Evolutionary conservation across 2,113 vertebrate genomes (phyloP).

Genomic region (Chauna torquata): DNA sequence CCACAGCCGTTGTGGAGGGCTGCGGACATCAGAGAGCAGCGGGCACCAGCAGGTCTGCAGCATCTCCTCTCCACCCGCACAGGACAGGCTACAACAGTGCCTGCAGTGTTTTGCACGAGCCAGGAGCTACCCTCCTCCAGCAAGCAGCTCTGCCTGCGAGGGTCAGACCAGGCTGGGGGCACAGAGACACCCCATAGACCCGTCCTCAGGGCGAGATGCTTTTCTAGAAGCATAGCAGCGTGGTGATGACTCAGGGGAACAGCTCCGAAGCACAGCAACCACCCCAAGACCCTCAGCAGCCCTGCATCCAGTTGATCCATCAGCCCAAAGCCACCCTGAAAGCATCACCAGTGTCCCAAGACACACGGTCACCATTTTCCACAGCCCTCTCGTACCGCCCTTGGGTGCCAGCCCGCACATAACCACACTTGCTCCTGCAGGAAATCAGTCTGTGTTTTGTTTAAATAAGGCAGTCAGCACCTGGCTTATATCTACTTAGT

Average conservation of each 20-base stretch:
- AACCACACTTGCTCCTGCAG: not conserved
- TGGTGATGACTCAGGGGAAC: not conserved
- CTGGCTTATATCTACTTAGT: slow-evolving; percentile 25
- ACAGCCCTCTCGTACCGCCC: not conserved
- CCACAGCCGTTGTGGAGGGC: not conserved
- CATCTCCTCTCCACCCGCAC: not conserved
- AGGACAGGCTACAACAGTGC: not conserved
- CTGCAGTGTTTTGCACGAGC: not conserved
- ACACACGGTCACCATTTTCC: not conserved
- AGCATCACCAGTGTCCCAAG: not conserved
- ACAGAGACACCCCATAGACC: not conserved
- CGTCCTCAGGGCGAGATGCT: not conserved
- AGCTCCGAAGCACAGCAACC: not conserved
- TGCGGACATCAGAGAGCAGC: not conserved
- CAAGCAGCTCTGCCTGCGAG: rapidly evolving
- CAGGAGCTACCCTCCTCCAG: not conserved
- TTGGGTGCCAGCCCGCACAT: not conserved
- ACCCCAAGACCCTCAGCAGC: not conserved
- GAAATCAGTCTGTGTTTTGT: not conserved
- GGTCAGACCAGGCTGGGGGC: not conserved
- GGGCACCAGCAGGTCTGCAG: not conserved
- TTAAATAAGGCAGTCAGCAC: slow-evolving; percentile 5
- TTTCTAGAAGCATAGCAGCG: rapidly evolving
- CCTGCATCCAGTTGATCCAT: not conserved
- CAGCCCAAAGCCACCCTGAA: not conserved